Evolutionary conservation across 2,797 vertebrate genomes (phyloP), one percentile per base, ranked within the genome.

Genomic region (Ciconia nigra): DNA sequence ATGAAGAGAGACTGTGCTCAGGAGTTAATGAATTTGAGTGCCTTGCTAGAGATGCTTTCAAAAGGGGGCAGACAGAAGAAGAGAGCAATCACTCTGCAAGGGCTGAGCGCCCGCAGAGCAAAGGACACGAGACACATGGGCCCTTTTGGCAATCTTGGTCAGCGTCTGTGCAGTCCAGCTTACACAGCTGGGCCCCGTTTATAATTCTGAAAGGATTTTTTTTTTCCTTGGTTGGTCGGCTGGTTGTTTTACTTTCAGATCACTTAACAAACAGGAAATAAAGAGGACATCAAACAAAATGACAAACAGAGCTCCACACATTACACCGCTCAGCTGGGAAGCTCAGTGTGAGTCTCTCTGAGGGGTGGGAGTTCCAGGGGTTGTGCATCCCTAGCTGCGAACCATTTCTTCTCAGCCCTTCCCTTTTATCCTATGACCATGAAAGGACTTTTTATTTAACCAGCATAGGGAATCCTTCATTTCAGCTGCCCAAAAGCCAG

Each of bases 211-310:
- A 87, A 81, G 46, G 51, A 24, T 6, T 39, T 72, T 54, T 71
- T 18, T 10, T 4, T 18, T 10, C 5, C 59, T 69, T 33, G 14
- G 14, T 47, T 94, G 88, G 37, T 88, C 4, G 3, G 24, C 46
- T 93, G 55, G 81, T 67, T 92, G 84, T 74, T 88, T 88, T 95
- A 71, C 87, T 96, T 97, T 97, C 94, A 97, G 90, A 96, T 83
- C 79, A 16, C 73, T 94, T 59, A 46, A 77, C 71, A 96, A 96
- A 91, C 91, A 97, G 91, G 88, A 94, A 96, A 85, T 92, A 81
- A 54, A 89, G 83, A 87, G 74, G 81, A 85, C 89, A 89, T 93
- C 83, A 96, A 97, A 95, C 84, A 80, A 90, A 95, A 95, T 0
- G 13, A 46, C 83, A 86, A 93, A 59, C 26, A 91, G 76, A 77